Base-by-base conservation (phyloP, 2,888 invertebrate genomes). In the Perizoma affinitatum region DNA sequence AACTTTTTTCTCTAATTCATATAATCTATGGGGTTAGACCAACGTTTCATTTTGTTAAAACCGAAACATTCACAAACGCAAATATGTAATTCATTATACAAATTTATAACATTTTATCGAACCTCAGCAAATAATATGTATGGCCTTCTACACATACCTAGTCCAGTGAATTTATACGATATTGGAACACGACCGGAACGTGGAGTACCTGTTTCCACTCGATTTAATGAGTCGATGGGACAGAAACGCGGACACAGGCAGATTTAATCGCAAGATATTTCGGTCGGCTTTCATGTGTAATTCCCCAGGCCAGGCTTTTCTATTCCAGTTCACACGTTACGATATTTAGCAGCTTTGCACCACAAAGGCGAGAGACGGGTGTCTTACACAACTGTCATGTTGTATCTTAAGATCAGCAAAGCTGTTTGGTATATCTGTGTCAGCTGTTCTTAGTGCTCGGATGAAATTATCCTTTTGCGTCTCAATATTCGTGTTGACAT, bases 251-350 rank as follows among this genome's bases (percentile, higher is more conserved):
- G 80, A 80, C 72, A 76, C 77, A 80, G 81, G 75, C 78, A 78
- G 84, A 86, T 86, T 86, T 86, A 87, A 86, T 87, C 85, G 82
- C 76, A 81, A 84, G 83, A 84, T 81, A 83, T 84, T 84, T 79
- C 68, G 80, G 78, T 76, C 75, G 75, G 76, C 81, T 82, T 84
- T 84, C 81, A 83, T 84, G 82, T 85, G 84, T 85, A 83, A 83
- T 82, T 83, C 82, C 81, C 79, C 74, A 75, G 75, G 72, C 45
- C 45, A 50, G 53, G 38, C 40, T 50, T 68, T 70, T 66, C 55
- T 42, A 60, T 63, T 54, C 60, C 35, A 50, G 54, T 46, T 50
- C 49, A 54, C 50, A 54, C 54, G 50, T 68, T 68, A 62, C 58
- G 65, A 63, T 62, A 65, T 67, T 61, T 53, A 50, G 53, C 50